Conservation (phyloP, 2,113 vertebrate genomes). For the Australoheros scitulus region DNA sequence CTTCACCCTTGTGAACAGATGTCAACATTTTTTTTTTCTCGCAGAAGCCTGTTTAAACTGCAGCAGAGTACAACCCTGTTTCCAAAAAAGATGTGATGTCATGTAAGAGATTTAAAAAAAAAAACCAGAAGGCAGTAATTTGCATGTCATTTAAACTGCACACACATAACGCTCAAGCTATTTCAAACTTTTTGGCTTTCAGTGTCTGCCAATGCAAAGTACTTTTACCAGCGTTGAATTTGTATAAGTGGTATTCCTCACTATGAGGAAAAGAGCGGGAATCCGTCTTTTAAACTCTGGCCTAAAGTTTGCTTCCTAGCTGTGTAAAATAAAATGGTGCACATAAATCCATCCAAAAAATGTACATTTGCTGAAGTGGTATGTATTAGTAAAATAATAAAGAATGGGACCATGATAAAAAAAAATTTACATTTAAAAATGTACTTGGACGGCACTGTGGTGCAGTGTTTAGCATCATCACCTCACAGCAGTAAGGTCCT, state of each 20-base stretch:
- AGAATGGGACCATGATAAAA: fast-evolving
- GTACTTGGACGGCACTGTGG: fast-evolving
- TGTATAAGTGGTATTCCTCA: neutral
- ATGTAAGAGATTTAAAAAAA: neutral
- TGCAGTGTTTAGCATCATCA: too few relatives aligned
- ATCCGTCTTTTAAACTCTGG: too few relatives aligned
- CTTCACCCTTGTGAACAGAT: neutral
- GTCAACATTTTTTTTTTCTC: neutral
- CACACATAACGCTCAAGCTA: too few relatives aligned
- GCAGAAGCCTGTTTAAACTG: neutral
- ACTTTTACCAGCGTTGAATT: neutral
- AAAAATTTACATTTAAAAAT: neutral
- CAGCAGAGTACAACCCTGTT: neutral
- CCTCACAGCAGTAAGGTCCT: too few relatives aligned
- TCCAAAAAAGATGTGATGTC: neutral
- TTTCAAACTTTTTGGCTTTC: fast-evolving
- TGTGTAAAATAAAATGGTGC: too few relatives aligned
- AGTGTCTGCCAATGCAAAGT: too few relatives aligned
- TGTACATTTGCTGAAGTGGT: neutral
- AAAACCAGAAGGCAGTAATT: neutral
- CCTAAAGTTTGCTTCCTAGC: neutral
- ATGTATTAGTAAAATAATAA: neutral
- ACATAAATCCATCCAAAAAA: neutral
- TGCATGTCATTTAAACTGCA: neutral
- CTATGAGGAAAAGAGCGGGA: neutral